Evolutionary conservation across 2,113 vertebrate genomes (phyloP).

Genomic region (Hepsetus odoe): DNA sequence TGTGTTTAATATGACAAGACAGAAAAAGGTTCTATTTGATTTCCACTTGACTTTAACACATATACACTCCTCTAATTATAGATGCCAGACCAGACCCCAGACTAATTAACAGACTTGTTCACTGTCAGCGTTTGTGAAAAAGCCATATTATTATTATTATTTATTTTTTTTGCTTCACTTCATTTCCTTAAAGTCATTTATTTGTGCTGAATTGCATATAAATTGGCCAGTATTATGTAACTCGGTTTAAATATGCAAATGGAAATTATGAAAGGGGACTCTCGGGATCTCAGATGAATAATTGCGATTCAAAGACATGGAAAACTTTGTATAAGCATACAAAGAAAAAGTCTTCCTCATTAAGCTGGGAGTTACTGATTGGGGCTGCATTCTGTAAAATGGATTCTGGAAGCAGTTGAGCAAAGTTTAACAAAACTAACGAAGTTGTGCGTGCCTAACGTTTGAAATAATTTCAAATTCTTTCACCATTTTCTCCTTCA

Average conservation of each 20-base stretch:
- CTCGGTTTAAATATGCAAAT: neutral
- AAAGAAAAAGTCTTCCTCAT: neutral
- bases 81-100: neutral
- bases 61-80: neutral
- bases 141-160: neutral
- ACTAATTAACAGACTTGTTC: neutral
- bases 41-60: neutral
- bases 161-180: neutral
- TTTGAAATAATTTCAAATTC: neutral
- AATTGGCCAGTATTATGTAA: neutral
- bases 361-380: neutral
- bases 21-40: too few relatives aligned
- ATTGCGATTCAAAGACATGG: neutral
- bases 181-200: neutral
- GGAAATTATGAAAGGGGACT: neutral
- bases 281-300: neutral
- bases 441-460: neutral
- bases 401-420: neutral
- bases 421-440: conserved; percentile 7
- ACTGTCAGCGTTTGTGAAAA: neutral
- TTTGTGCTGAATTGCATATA: conserved; percentile 1
- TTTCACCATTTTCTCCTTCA: conserved; percentile 39
- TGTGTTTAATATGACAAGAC: too few relatives aligned
- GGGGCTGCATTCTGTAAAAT: neutral
- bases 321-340: neutral